phyloP scores from a whole-genome alignment of 2,888 invertebrate genomes.

The Troides helena region DNA sequence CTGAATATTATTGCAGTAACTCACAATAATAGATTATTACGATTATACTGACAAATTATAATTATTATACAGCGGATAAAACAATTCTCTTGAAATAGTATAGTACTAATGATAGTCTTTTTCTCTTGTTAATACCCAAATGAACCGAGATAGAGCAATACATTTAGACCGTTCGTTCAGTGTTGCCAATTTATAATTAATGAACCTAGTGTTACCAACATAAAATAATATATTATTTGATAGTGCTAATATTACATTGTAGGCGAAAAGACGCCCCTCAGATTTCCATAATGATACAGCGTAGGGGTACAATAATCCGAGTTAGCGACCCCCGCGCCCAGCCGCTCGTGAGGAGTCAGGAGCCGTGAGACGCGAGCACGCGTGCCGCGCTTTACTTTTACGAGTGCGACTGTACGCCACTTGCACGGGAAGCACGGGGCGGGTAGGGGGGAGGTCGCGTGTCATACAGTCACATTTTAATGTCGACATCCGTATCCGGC shows the following conservation, averaged over 20 bases:
- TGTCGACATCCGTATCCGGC: constrained; percentile 23
- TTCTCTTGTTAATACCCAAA: no score
- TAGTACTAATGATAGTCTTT: no score
- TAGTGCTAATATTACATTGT: neutral
- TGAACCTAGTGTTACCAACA: no score
- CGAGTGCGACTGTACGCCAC: constrained; percentile 32
- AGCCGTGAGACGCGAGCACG: constrained; percentile 37
- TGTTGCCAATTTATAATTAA: no score
- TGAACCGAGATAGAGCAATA: no score
- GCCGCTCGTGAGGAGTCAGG: constrained; percentile 34
- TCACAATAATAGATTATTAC: no score
- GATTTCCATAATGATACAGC: constrained; percentile 26
- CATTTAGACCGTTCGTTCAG: no score
- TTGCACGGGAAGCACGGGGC: neutral
- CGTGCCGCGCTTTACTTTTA: constrained; percentile 32
- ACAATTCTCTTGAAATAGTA: no score
- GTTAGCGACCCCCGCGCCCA: constrained; percentile 28
- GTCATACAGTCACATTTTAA: constrained; percentile 24
- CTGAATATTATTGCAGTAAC: no score
- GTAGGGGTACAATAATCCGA: constrained; percentile 20
- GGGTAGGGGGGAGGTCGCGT: neutral
- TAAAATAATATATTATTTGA: no score
- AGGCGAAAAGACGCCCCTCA: constrained; percentile 15
- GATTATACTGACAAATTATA: no score
- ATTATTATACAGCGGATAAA: no score